Percentiles rank a stretch among this genome's conserved stretches.
These are phyloP conservation scores for Hyperoplus lanceolatus DNA, from an alignment of 2,797 vertebrate species.

Conservation along the genomic window DNA sequence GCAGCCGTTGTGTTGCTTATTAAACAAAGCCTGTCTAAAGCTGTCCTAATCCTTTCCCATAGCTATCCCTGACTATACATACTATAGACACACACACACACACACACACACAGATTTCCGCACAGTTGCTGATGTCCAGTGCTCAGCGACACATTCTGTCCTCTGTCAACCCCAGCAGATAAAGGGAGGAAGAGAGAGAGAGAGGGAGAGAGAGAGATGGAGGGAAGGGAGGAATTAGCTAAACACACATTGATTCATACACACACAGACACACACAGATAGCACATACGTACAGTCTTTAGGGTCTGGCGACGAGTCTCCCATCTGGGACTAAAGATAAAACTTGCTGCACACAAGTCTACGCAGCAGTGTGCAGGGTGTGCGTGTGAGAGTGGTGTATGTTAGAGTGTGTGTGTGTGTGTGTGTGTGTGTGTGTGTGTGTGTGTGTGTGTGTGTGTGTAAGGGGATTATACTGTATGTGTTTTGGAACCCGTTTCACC, in stretches of 20 bases:
- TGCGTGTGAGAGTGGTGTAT: no score
- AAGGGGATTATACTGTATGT: slow-evolving; percentile 37
- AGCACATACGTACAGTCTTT: slow-evolving; percentile 27
- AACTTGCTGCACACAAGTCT: slow-evolving; percentile 31
- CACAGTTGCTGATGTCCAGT: slow-evolving; percentile 78
- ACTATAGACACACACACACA: slow-evolving; percentile 41
- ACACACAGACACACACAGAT: slow-evolving; percentile 28
- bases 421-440: slow-evolving; percentile 12
- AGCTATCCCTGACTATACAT: slow-evolving; percentile 75
- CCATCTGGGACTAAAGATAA: slow-evolving; percentile 78
- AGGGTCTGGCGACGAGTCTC: slow-evolving; percentile 34
- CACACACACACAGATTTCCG: slow-evolving; percentile 44
- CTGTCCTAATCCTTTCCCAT: slow-evolving; percentile 86
- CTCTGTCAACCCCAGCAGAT: slow-evolving; percentile 60
- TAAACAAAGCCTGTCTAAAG: slow-evolving; percentile 86
- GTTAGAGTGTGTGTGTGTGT: slow-evolving; percentile 5
- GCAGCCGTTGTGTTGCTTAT: slow-evolving; percentile 80
- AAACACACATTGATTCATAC: slow-evolving; percentile 28
- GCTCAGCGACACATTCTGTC: slow-evolving; percentile 75
- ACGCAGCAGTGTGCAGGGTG: slow-evolving; percentile 6
- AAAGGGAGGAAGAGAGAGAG: slow-evolving; percentile 7
- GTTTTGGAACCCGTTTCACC: slow-evolving; percentile 25
- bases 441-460: slow-evolving; percentile 11
- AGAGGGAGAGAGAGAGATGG: slow-evolving; percentile 12
- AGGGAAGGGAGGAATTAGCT: slow-evolving; percentile 21